These are phyloP conservation scores for Xestoiulus laeticollis DNA, from an alignment of 2,888 invertebrate genomes.

Conservation along the genomic window DNA sequence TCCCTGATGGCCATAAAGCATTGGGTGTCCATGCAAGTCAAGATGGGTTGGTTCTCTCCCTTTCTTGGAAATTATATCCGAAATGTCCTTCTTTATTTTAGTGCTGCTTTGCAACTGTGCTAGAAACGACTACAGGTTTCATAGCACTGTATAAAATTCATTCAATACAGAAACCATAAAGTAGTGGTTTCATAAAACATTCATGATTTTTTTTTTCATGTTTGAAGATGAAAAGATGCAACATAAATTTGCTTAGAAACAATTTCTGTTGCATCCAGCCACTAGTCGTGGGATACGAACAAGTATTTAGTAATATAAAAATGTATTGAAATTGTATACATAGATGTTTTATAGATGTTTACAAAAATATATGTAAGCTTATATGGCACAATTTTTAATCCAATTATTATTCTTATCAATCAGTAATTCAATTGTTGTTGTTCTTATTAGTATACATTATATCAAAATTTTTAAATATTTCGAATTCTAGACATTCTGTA, in stretches of 20 bases:
- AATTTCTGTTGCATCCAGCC: not conserved
- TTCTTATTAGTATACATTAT: too few species aligned
- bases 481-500: too few species aligned
- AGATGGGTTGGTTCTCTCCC: not conserved
- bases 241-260: not conserved
- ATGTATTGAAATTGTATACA: too few species aligned
- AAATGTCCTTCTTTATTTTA: not conserved
- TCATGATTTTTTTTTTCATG: not conserved
- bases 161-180: not conserved
- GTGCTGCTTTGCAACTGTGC: not conserved
- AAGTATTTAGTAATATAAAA: too few species aligned
- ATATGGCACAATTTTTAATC: too few species aligned
- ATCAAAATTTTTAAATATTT: too few species aligned
- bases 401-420: too few species aligned
- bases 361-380: too few species aligned
- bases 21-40: not conserved
- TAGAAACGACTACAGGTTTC: not conserved
- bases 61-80: constrained; percentile 17
- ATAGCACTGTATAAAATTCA: not conserved
- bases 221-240: not conserved
- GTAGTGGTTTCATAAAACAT: not conserved
- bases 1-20: not conserved
- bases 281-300: too few species aligned
- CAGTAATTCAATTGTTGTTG: too few species aligned
- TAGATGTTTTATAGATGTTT: too few species aligned